Evolutionary conservation across 2,797 vertebrate species (phyloP).

Genomic region (Cottoperca gobio): DNA sequence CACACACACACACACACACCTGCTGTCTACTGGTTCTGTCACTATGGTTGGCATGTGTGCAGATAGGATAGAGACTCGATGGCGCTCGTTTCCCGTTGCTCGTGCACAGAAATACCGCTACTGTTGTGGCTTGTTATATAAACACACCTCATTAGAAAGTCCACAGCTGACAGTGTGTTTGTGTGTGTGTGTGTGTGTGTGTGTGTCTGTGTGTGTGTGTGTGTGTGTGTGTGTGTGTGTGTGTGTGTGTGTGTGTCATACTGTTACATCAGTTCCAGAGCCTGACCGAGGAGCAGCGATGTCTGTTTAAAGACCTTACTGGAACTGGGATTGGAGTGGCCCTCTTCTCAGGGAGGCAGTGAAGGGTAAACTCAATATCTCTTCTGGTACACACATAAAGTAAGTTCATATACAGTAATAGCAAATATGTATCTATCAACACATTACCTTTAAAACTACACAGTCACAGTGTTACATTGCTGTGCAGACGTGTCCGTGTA

Average conservation of each 20-base stretch:
- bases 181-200: conserved; percentile 28
- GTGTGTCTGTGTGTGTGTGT: conserved; percentile 14
- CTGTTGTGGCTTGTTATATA: conserved; percentile 72
- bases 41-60: conserved; percentile 63
- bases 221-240: conserved; percentile 23
- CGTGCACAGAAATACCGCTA: conserved; percentile 60
- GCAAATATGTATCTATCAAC: conserved; percentile 13
- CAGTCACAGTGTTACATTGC: background rate
- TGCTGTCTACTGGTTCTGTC: conserved; percentile 68
- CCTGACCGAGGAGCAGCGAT: conserved; percentile 33
- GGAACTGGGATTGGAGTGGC: conserved; percentile 51
- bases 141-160: conserved; percentile 71
- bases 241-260: conserved; percentile 42
- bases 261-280: conserved; percentile 72
- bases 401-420: background rate
- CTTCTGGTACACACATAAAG: conserved; percentile 22
- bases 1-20: conserved; percentile 33
- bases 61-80: conserved; percentile 59
- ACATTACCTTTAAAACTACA: background rate
- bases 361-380: conserved; percentile 28
- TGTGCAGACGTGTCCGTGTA: background rate
- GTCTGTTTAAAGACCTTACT: conserved; percentile 65
- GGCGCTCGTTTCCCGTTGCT: conserved; percentile 67
- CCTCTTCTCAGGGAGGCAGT: conserved; percentile 13
- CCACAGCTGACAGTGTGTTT: conserved; percentile 70